Conservation (phyloP, 2,113 vertebrate species). For the Strix uralensis region DNA sequence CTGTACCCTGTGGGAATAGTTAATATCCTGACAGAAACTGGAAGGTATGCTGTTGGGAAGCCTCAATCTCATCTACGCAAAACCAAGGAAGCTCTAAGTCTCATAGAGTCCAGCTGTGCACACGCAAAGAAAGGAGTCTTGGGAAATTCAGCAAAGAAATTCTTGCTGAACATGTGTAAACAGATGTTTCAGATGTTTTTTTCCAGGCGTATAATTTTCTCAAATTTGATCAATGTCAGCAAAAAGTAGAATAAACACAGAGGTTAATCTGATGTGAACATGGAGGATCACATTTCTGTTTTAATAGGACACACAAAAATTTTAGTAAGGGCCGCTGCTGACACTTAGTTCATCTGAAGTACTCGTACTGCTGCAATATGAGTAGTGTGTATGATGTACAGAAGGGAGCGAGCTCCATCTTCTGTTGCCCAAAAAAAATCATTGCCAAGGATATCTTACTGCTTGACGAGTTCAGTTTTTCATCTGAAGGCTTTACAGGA, state of each 20-base stretch:
- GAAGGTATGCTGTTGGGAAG: neutral
- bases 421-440: neutral
- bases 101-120: neutral
- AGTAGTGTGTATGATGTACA: neutral
- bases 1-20: neutral
- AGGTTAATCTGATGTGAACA: neutral
- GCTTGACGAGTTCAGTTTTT: neutral
- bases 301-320: neutral
- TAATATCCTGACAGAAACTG: neutral
- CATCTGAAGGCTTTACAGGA: neutral
- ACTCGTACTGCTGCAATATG: neutral
- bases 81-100: neutral
- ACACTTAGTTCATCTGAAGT: neutral
- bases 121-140: neutral
- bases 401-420: neutral
- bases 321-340: neutral
- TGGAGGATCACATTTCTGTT: neutral
- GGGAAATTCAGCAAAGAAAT: neutral
- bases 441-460: neutral
- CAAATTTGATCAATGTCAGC: neutral
- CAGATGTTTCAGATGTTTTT: neutral
- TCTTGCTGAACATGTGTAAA: neutral
- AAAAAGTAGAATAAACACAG: conserved; percentile 2
- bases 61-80: neutral
- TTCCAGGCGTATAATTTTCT: neutral